Evolutionary conservation across 2,113 vertebrate genomes (phyloP).

Genomic region (Trogon surrucura): DNA sequence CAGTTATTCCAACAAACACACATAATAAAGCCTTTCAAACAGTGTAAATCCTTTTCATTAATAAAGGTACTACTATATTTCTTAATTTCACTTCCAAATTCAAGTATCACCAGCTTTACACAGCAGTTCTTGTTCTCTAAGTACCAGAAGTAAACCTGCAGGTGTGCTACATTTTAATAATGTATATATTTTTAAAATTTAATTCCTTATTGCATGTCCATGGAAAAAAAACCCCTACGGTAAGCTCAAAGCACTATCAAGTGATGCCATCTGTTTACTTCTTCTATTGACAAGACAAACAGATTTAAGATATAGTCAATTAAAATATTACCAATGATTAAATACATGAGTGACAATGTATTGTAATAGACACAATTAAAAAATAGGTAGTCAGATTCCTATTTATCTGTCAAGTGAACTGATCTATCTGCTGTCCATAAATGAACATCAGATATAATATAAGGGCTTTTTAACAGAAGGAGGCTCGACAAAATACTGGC

Average conservation of each 20-base stretch:
- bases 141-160: background rate
- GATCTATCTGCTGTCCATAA: slow-evolving; percentile 62
- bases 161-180: background rate
- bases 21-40: background rate
- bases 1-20: background rate
- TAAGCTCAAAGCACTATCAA: background rate
- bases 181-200: background rate
- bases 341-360: slow-evolving; percentile 42
- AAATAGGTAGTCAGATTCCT: slow-evolving; percentile 39
- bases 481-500: slow-evolving; percentile 63
- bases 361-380: slow-evolving; percentile 43
- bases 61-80: background rate
- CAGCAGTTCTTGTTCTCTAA: background rate
- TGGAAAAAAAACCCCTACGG: background rate
- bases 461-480: slow-evolving; percentile 68
- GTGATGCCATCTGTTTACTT: background rate
- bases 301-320: slow-evolving; percentile 50
- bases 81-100: background rate
- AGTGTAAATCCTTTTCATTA: background rate
- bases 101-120: background rate
- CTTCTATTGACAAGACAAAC: slow-evolving; percentile 3
- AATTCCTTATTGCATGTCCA: background rate
- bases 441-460: slow-evolving; percentile 57
- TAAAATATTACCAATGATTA: slow-evolving; percentile 43
- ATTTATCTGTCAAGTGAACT: slow-evolving; percentile 51